Evolutionary conservation across 1,140 invertebrate genomes (phyloP), one percentile per base, ranked within the genome.

Genomic region (Trichomalopsis sarcophagae): DNA sequence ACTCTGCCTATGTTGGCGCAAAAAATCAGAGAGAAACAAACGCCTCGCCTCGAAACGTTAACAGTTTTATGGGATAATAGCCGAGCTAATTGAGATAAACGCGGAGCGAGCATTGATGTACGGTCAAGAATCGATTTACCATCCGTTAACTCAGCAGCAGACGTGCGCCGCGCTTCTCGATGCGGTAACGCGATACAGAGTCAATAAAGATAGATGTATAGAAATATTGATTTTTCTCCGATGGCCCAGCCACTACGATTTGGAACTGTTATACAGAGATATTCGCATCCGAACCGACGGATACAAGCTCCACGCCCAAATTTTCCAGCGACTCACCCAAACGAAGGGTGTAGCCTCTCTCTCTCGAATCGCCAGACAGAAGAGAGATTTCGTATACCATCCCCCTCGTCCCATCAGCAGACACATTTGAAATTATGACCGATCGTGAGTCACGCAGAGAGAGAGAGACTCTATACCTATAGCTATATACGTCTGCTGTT

Each of bases 371-470:
- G 33, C 69, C 69, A 33, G 30, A 27, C n/a, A 44, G 14, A n/a
- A 69, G 40, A 66, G 82, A 84, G 75, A 55, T 84, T 84, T 78
- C 44, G 36, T 71, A 23, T 71, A 23, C 13, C 14, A 44, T 27
- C 14, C 30, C 76, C 27, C 5, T 33, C 71, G 75, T 82, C 69
- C 81, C 81, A 44, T 44, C 40, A 68, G 80, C 69, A 69, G 55
- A 78, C 62, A 13, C 68, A 79, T 84, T 73, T 55, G 68, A 79
- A 84, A 79, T 84, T 79, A 84, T 79, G 82, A 62, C 23, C 27
- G 47, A 13, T 17, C 78, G 79, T 88, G 87, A 87, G 86, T 88
- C 87, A 88, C 76, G 82, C 82, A 82, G 36, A 55, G n/a, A 75
- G 40, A 44, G 33, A 36, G 33, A 36, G 33, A 36, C 1, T 27